phyloP scores from a whole-genome alignment of 1,140 invertebrate species.

The Mactra quadrangularis region DNA sequence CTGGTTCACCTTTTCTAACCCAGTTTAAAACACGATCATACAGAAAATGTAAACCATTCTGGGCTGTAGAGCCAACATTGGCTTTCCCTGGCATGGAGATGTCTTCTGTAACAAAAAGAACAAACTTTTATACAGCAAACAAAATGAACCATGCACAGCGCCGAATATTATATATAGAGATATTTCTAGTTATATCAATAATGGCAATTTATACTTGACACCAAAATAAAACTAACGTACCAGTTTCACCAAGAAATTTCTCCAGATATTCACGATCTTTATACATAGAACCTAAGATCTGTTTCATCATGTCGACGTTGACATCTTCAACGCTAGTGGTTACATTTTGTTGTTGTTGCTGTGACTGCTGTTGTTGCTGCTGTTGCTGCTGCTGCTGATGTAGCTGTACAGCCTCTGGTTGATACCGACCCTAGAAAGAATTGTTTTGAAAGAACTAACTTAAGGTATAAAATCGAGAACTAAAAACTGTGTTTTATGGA shows the following conservation, averaged over 20 bases:
- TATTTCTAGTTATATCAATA: too few relatives aligned
- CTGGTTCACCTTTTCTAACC: conserved; percentile 44
- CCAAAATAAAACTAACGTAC: too few relatives aligned
- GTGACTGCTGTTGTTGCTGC: not conserved
- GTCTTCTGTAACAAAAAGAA: conserved; percentile 34
- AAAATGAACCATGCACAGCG: too few relatives aligned
- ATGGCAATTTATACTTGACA: too few relatives aligned
- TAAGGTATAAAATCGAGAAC: too few relatives aligned
- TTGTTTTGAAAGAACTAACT: too few relatives aligned
- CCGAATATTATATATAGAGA: too few relatives aligned
- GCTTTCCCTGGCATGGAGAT: conserved; percentile 23
- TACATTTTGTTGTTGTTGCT: conserved; percentile 3
- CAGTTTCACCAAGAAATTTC: conserved; percentile 46
- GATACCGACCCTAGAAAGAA: too few relatives aligned
- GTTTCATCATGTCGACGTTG: conserved; percentile 51
- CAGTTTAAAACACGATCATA: conserved; percentile 56
- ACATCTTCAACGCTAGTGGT: conserved; percentile 37
- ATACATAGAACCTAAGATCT: conserved; percentile 55
- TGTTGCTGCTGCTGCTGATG: not conserved
- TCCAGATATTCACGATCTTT: conserved; percentile 56
- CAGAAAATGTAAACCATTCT: conserved; percentile 56
- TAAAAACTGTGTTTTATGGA: too few relatives aligned
- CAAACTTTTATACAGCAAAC: too few relatives aligned
- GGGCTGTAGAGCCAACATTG: conserved; percentile 33
- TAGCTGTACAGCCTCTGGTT: too few relatives aligned